Base-by-base conservation (phyloP, 2,113 vertebrate genomes). In the Xiphophorus maculatus region DNA sequence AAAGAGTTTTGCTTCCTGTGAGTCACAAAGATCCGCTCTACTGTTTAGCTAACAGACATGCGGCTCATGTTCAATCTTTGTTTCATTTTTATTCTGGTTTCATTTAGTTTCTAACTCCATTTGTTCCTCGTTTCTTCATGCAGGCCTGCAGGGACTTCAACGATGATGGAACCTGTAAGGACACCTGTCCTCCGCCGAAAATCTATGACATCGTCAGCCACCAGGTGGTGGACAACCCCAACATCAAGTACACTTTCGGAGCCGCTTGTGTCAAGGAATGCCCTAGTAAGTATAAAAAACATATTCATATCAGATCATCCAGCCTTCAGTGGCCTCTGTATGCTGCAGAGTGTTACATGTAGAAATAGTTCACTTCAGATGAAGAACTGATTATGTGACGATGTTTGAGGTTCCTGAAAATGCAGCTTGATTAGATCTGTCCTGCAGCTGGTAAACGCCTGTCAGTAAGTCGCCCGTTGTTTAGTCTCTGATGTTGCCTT, bases 241-340 rank as follows among this genome's bases (percentile, higher is more conserved):
- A 96, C 0, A 96, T 95, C 44, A 99, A 97, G 73, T 99, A 96
- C 90, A 96, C 95, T 82, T 99, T 96, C 0, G 98, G 98, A 5
- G 96, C 96, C 58, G 96, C 94, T 33, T 99, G 98, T 19, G 96
- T 99, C 76, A 95, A 94, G 69, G 94, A 95, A 58, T 99, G 98
- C 65, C 97, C 97, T 73, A 95, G 97, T 99, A 95, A 87, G 96
- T 17, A 87, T 96, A 12, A 63, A 12, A 91, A 44, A 40, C 6
- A 19, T 1, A n/a, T 54, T 44, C 42, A 4, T 15, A 54, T 54
- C 19, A 25, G 19, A 25, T 54, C 48, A 54, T 25, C 6, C 22
- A 54, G 48, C 7, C 17, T 42, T 22, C 64, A 27, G 37, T 28
- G 40, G 25, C 40, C 62, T 61, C 29, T 63, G 15, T 15, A 63